Evolutionary conservation across 2,797 vertebrate species (phyloP).

Genomic region (Pipistrellus kuhlii): DNA sequence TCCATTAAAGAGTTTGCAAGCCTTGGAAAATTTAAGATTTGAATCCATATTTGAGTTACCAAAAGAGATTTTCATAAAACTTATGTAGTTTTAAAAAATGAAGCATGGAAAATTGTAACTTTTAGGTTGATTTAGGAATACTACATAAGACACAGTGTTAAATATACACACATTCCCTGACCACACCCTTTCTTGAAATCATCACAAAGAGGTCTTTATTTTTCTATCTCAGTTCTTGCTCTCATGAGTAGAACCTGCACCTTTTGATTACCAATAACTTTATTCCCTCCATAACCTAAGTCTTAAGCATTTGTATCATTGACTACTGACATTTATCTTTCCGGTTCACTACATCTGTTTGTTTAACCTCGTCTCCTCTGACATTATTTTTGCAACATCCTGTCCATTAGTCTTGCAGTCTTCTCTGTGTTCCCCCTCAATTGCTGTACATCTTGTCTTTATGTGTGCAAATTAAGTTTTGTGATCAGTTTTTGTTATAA

Average conservation of each 20-base stretch:
- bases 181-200: not conserved
- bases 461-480: not conserved
- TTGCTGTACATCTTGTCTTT: not conserved
- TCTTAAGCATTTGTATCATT: not conserved
- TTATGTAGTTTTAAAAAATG: not conserved
- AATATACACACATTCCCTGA: not conserved
- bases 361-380: not conserved
- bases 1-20: not conserved
- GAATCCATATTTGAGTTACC: not conserved
- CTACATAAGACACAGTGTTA: not conserved
- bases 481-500: not conserved
- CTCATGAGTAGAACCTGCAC: not conserved
- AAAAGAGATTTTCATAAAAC: conserved; percentile 2
- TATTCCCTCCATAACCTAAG: not conserved
- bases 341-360: not conserved
- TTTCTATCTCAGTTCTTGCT: not conserved
- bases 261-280: not conserved
- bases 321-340: not conserved
- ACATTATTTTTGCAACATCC: not conserved
- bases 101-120: not conserved
- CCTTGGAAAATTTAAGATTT: not conserved
- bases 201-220: not conserved
- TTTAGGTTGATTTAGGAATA: not conserved
- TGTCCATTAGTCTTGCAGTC: not conserved
- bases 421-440: not conserved